Evolutionary conservation across 2,113 vertebrate genomes (phyloP).

Genomic region (Geococcyx californianus): DNA sequence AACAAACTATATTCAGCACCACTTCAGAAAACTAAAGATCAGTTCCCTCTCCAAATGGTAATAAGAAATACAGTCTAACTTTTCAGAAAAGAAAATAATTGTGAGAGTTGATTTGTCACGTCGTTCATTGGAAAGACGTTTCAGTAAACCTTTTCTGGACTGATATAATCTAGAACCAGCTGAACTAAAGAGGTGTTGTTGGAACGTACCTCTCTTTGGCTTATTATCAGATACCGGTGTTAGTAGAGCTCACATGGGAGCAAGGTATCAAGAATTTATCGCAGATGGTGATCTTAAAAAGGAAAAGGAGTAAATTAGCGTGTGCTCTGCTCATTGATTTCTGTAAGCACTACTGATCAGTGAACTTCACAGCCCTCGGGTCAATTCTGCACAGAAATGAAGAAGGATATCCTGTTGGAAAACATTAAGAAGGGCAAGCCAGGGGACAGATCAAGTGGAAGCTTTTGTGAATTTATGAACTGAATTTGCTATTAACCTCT

Average conservation of each 20-base stretch:
- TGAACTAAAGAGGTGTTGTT: neutral
- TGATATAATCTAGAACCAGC: neutral
- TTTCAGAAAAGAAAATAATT: neutral
- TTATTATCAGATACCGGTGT: neutral
- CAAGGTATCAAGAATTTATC: rapidly evolving
- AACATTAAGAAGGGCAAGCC: neutral
- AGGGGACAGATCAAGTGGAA: neutral
- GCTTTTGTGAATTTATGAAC: neutral
- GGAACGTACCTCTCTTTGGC: neutral
- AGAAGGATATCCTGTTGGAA: neutral
- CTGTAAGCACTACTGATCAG: neutral
- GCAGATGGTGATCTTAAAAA: neutral
- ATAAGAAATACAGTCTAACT: neutral
- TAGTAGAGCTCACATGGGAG: neutral
- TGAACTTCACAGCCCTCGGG: neutral
- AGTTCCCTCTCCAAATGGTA: neutral
- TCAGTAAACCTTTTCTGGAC: neutral
- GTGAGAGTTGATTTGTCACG: neutral
- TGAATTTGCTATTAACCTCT: neutral
- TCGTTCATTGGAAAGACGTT: neutral
- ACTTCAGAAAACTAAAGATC: neutral
- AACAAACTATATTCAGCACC: neutral
- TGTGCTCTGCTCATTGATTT: slow-evolving; percentile 19
- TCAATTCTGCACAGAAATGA: neutral
- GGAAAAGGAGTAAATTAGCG: slow-evolving; percentile 23